These are phyloP conservation scores for Ganaspis sp. DNA, from an alignment of 1,140 invertebrate species.

Conservation along the genomic window DNA sequence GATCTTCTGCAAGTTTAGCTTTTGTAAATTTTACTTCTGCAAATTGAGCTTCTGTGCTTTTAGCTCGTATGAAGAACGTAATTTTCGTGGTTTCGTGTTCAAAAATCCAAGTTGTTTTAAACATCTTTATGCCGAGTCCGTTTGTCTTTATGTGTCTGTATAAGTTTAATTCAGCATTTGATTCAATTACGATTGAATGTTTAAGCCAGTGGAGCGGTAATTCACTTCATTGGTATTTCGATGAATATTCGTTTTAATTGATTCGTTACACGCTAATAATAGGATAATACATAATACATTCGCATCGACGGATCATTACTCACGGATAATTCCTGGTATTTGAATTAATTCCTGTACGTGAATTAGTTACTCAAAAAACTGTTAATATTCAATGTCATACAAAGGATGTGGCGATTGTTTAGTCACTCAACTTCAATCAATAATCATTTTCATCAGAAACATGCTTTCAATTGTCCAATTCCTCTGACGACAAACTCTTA, in stretches of 20 bases:
- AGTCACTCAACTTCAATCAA: neutral
- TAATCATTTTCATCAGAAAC: neutral
- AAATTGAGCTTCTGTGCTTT: too few relatives aligned
- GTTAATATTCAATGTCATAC: neutral
- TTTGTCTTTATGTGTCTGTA: neutral
- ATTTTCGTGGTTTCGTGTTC: too few relatives aligned
- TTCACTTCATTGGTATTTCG: slow-evolving; percentile 10
- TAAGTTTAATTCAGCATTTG: neutral
- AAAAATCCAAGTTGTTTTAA: neutral
- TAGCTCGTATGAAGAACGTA: too few relatives aligned
- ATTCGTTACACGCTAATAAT: slow-evolving; percentile 18
- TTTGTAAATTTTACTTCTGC: too few relatives aligned
- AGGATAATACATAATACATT: slow-evolving; percentile 11
- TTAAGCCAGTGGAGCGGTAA: slow-evolving; percentile 16
- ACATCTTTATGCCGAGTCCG: neutral
- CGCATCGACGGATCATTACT: neutral
- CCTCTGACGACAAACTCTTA: too few relatives aligned
- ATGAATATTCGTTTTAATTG: slow-evolving; percentile 23
- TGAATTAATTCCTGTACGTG: neutral
- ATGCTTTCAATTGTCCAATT: neutral
- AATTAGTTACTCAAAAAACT: slow-evolving; percentile 1
- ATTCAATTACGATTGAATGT: slow-evolving; percentile 4
- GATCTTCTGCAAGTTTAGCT: too few relatives aligned
- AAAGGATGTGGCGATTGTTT: neutral
- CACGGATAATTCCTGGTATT: slow-evolving; percentile 17